Evolutionary conservation across 1,140 invertebrate genomes (phyloP).

Genomic region (Vanessa tameamea): DNA sequence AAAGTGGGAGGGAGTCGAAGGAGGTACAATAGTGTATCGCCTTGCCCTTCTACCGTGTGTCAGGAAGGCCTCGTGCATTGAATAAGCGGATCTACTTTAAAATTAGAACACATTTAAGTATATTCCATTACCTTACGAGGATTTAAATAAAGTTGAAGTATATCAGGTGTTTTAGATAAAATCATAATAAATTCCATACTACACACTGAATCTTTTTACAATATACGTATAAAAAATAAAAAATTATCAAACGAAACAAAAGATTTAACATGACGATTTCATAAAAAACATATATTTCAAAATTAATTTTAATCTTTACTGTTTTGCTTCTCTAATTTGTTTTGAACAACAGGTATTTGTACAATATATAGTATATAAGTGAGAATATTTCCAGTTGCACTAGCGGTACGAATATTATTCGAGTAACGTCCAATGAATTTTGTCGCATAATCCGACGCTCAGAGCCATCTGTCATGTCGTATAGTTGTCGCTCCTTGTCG

Average conservation of each 20-base stretch:
- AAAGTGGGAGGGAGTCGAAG: background rate
- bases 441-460: conserved; percentile 10
- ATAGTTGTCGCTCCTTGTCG: conserved; percentile 14
- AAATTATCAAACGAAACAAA: no score
- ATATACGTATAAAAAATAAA: no score
- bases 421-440: conserved; percentile 18
- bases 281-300: no score
- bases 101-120: background rate
- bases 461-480: conserved; percentile 27
- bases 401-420: background rate
- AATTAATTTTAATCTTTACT: no score
- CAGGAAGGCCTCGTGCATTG: conserved; percentile 32
- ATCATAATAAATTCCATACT: no score
- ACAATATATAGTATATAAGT: background rate
- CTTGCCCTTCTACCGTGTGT: conserved; percentile 21
- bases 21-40: conserved; percentile 7
- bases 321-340: no score
- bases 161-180: no score
- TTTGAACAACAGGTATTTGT: no score
- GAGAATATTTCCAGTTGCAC: background rate
- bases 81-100: conserved; percentile 23
- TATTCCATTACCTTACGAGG: background rate
- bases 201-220: no score
- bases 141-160: background rate
- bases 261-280: no score